A percentile compares a stretch with the other conserved stretches of the same genome.
These are phyloP conservation scores for Tenebrio molitor DNA, from an alignment of 1,140 invertebrate species.

Conservation along the genomic window DNA sequence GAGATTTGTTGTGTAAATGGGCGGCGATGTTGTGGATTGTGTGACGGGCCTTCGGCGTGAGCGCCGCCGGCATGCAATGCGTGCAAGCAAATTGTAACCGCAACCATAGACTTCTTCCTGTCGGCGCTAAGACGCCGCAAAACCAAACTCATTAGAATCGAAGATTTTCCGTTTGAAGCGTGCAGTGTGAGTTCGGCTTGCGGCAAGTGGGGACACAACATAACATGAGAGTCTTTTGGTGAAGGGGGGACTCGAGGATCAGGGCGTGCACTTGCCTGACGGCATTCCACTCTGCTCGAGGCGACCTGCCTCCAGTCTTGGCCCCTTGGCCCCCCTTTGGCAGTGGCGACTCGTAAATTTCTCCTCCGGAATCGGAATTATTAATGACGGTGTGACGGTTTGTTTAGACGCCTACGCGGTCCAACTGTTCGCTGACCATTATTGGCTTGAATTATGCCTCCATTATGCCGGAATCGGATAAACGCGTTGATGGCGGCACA, in stretches of 20 bases:
- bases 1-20: no score
- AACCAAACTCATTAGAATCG: conserved; percentile 8
- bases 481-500: neutral
- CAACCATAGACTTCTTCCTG: neutral
- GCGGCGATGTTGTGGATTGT: no score
- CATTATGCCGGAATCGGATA: conserved; percentile 22
- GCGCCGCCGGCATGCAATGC: neutral
- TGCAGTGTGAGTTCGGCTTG: conserved; percentile 15
- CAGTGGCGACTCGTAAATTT: conserved; percentile 30
- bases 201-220: conserved; percentile 21
- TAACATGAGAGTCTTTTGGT: conserved; percentile 7
- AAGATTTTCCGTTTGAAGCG: conserved; percentile 26
- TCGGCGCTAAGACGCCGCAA: conserved; percentile 9
- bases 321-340: conserved; percentile 40
- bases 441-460: conserved; percentile 17
- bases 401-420: conserved; percentile 14
- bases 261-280: conserved; percentile 61
- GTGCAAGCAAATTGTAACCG: neutral
- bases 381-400: conserved; percentile 20
- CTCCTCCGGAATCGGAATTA: conserved; percentile 4
- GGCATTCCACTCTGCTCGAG: conserved; percentile 59
- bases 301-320: conserved; percentile 54
- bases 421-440: neutral
- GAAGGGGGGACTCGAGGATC: conserved; percentile 39
- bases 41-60: no score